Percentiles rank a stretch among this genome's conserved stretches.
phyloP scores from a whole-genome alignment of 2,113 vertebrate genomes.

The Pollachius pollachius region DNA sequence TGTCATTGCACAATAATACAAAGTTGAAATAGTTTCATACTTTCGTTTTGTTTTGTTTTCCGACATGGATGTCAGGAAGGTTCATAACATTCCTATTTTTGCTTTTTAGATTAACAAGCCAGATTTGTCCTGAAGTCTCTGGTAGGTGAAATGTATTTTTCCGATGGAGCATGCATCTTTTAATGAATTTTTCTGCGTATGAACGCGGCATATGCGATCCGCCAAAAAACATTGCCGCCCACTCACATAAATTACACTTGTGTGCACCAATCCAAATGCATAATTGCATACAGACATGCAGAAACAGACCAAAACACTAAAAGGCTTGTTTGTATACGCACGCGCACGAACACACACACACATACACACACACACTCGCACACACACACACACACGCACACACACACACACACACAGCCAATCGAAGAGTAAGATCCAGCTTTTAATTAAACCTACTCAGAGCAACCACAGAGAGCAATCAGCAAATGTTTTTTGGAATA shows the following conservation, averaged over 20 bases:
- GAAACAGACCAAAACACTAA: neutral
- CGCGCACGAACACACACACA: neutral
- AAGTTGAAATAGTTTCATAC: neutral
- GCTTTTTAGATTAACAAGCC: slow-evolving; percentile 18
- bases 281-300: neutral
- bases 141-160: slow-evolving; percentile 43
- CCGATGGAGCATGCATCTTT: slow-evolving; percentile 30
- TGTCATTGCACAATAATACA: too few relatives aligned
- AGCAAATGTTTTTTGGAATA: slow-evolving; percentile 48
- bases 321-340: neutral
- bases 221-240: slow-evolving; percentile 11
- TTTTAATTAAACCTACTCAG: slow-evolving; percentile 55
- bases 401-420: neutral
- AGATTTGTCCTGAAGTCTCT: slow-evolving; percentile 35
- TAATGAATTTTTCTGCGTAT: slow-evolving; percentile 42
- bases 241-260: slow-evolving; percentile 28
- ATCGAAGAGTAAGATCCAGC: slow-evolving; percentile 26
- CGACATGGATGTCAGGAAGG: neutral
- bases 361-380: neutral
- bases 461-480: slow-evolving; percentile 37
- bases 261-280: neutral
- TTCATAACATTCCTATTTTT: neutral
- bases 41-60: neutral
- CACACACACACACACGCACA: slow-evolving; percentile 8
- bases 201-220: slow-evolving; percentile 24